These are phyloP conservation scores for Phaethon lepturus DNA, from an alignment of 2,113 vertebrate species.

Conservation along the genomic window DNA sequence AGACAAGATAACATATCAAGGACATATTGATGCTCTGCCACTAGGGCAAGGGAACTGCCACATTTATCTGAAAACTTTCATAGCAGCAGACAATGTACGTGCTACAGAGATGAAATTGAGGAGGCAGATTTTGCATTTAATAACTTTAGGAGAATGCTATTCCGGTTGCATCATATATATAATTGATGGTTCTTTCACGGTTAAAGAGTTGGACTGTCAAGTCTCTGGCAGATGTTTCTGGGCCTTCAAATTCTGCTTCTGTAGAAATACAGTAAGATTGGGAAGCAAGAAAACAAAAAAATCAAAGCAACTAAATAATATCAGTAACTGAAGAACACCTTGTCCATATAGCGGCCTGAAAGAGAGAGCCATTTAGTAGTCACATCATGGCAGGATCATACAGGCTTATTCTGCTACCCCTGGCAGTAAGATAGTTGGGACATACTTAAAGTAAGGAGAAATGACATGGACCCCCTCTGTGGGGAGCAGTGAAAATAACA, in stretches of 20 bases:
- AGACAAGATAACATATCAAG: not conserved
- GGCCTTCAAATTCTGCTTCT: not conserved
- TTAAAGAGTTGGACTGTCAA: not conserved
- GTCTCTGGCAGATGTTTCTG: not conserved
- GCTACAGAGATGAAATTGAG: not conserved
- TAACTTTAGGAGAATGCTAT: not conserved
- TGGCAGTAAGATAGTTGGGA: not conserved
- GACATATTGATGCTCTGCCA: not conserved
- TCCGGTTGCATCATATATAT: not conserved
- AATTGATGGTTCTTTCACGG: not conserved
- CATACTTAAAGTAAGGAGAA: not conserved
- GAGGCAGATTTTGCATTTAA: not conserved
- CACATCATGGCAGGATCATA: not conserved
- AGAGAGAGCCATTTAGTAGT: not conserved
- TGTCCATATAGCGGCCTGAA: not conserved
- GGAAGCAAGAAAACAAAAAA: not conserved
- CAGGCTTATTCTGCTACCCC: not conserved
- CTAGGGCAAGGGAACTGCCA: not conserved
- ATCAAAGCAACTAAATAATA: not conserved
- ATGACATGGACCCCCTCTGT: accelerated
- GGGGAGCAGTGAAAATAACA: not conserved
- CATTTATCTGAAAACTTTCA: not conserved
- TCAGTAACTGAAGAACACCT: not conserved
- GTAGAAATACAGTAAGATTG: not conserved
- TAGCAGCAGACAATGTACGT: not conserved